Evolutionary conservation across 2,113 vertebrate species (phyloP), one percentile per base, ranked within the genome.

Genomic region (Dolichallabes microphthalmus): DNA sequence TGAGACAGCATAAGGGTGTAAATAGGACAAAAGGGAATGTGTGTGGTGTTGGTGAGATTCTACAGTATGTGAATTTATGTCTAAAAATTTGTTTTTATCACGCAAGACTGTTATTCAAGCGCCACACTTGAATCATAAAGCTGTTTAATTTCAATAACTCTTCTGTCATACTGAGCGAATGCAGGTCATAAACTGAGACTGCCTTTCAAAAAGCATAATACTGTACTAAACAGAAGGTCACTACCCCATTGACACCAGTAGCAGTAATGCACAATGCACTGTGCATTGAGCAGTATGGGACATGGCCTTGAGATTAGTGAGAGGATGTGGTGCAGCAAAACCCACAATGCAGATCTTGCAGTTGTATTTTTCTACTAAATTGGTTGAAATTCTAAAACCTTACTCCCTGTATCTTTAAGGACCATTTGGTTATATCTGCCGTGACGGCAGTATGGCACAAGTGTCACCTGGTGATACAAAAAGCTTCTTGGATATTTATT

Each of bases 401-500:
- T 27, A 55, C 15, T 30, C 17, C 17, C 17, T 20, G n/a, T 32
- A 57, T 19, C 53, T 57, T 57, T 32, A 57, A 50, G 39, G 71
- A 52, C 25, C 27, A 77, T 53, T 32, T 64, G 64, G 19, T 63
- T 61, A 80, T 39, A 77, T 27, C 19, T 64, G 68, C 71, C 12
- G 19, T 63, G 45, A 61, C 74, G 78, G 32, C 39, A 39, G 15
- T 27, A 39, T 52, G 63, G 32, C 20, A 82, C 53, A 53, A 52
- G 60, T 50, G 25, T 61, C 73, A 68, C 13, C 53, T 50, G 35
- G 45, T 39, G 22, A 8, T 20, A 19, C 50, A 57, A 77, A 85
- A 25, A 68, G 52, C 74, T 68, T 58, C 50, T 57, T n/a, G 30
- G 53, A 68, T 78, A 53, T 78, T 85, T 85, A 85, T 78, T 85